Evolutionary conservation across 2,888 invertebrate genomes (phyloP).

Genomic region (Drosophila atripex): DNA sequence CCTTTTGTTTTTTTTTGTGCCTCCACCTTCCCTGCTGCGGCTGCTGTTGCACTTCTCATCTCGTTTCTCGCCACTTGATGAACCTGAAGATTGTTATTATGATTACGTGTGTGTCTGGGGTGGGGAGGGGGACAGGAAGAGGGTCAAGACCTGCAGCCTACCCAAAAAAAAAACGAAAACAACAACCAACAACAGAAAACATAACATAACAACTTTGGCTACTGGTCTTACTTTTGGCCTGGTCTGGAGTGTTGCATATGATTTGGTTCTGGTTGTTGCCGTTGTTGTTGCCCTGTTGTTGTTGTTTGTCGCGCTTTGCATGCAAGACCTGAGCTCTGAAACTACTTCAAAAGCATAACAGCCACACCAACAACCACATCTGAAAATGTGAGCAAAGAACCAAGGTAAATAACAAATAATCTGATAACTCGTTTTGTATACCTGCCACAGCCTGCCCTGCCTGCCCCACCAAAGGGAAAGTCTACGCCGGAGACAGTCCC

Average conservation of each 20-base stretch:
- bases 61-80: constrained; percentile 42
- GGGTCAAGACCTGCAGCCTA: constrained; percentile 48
- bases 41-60: constrained; percentile 31
- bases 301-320: constrained; percentile 71
- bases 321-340: constrained; percentile 64
- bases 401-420: constrained; percentile 78
- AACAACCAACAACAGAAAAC: constrained; percentile 13
- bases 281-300: constrained; percentile 49
- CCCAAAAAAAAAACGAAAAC: constrained; percentile 16
- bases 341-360: constrained; percentile 64
- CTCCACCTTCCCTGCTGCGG: constrained; percentile 9
- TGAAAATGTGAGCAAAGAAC: constrained; percentile 37
- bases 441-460: constrained; percentile 50
- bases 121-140: constrained; percentile 27
- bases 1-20: constrained; percentile 36
- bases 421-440: constrained; percentile 81
- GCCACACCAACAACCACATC: constrained; percentile 27
- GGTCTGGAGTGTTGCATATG: constrained; percentile 62
- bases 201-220: constrained; percentile 67
- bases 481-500: constrained; percentile 45
- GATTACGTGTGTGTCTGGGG: constrained; percentile 34
- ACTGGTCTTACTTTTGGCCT: constrained; percentile 70
- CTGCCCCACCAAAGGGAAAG: constrained; percentile 60
- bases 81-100: constrained; percentile 47
- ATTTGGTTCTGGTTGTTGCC: constrained; percentile 51